These are phyloP conservation scores for Chamaetylas fuelleborni DNA, from an alignment of 2,113 vertebrate genomes.

Conservation along the genomic window DNA sequence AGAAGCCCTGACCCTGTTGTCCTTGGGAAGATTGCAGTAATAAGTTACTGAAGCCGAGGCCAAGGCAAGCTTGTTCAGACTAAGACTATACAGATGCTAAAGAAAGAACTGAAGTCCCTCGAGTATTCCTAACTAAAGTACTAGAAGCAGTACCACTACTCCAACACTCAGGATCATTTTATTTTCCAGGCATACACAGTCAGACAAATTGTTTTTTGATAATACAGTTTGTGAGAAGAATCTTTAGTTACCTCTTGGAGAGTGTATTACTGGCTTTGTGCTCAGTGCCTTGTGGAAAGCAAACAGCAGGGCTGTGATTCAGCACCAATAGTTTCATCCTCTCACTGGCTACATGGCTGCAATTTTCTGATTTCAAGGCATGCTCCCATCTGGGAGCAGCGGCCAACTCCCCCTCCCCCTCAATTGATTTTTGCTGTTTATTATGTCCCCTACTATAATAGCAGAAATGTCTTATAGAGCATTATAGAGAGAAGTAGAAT, in stretches of 20 bases:
- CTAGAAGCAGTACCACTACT: slow-evolving; percentile 5
- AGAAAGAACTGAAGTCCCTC: slow-evolving; percentile 13
- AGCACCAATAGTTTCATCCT: not conserved
- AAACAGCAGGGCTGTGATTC: not conserved
- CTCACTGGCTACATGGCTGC: not conserved
- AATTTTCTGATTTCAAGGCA: slow-evolving; percentile 54
- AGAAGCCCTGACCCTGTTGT: slow-evolving; percentile 36
- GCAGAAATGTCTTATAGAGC: not conserved
- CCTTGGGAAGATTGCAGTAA: slow-evolving; percentile 68
- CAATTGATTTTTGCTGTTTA: slow-evolving; percentile 53
- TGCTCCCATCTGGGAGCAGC: not conserved
- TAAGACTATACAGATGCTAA: slow-evolving; percentile 23
- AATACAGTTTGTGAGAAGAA: slow-evolving; percentile 42
- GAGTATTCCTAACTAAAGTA: slow-evolving; percentile 48
- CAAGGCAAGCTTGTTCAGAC: slow-evolving; percentile 44
- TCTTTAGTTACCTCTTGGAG: slow-evolving; percentile 49
- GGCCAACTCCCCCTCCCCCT: not conserved
- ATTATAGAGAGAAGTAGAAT: not conserved
- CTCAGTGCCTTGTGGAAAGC: not conserved
- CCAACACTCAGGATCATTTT: slow-evolving; percentile 8
- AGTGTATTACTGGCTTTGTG: not conserved
- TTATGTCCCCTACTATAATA: not conserved
- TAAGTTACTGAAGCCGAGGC: slow-evolving; percentile 21
- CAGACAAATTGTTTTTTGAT: slow-evolving; percentile 56
- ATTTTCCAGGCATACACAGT: slow-evolving; percentile 39